Evolutionary conservation across 2,797 vertebrate genomes (phyloP), one percentile per base, ranked within the genome.

Genomic region (Schizothorax lantsangensis): DNA sequence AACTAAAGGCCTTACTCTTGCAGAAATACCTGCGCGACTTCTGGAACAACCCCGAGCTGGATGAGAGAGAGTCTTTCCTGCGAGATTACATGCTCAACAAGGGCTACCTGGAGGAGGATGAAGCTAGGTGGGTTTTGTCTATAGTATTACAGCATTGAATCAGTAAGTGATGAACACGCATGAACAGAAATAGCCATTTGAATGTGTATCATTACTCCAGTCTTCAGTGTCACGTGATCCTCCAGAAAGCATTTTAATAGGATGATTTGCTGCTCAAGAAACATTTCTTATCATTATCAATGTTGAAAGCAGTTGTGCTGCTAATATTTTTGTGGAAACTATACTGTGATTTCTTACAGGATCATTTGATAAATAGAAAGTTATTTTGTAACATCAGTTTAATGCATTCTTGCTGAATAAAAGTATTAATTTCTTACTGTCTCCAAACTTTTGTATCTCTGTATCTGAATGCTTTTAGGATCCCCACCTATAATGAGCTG

Each of bases 81-180:
- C 93, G 96, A 57, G 97, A 98, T 89, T 98, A 97, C 12, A 79
- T 98, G 71, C 95, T 98, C 8, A 97, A 97, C 91, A 96, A 96
- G 88, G 92, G 95, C 52, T 98, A 97, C 49, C 88, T 93, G 7
- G 95, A 96, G 0, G 91, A 93, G 6, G 92, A 91, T 0, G 92
- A 93, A 0, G 93, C 95, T 5, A 91, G 30, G 96, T 97, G 23
- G 64, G 94, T 23, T 30, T 17, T 17, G 59, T 43, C 17, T 62
- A 6, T 15, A 11, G 47, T 17, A 8, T 81, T 30, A 62, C 54
- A 79, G 30, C 17, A 8, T 9, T 47, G 12, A 47, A 14, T 47
- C 40, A 15, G 23, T n/a, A 19, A 77, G 26, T 36, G 17, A 75
- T 33, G 19, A 17, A 74, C 45, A 33, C 0, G 9, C 12, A 45